Evolutionary conservation across 2,113 vertebrate species (phyloP).

Genomic region (Brachyistius frenatus): DNA sequence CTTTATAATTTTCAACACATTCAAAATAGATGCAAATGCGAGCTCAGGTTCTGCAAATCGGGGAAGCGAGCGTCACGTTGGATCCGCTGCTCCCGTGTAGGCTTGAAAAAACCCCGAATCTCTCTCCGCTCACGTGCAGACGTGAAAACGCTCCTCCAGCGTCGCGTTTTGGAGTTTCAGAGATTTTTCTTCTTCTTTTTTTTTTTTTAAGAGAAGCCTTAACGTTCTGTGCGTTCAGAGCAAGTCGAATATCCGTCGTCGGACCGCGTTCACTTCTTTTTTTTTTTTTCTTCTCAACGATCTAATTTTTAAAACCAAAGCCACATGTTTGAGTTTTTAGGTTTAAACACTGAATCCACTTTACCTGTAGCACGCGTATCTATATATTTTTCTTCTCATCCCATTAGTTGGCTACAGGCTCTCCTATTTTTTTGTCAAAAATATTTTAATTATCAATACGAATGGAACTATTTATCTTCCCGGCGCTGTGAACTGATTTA

Average conservation of each 20-base stretch:
- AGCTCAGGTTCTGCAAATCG: slow-evolving; percentile 61
- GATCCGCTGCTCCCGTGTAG: slow-evolving; percentile 42
- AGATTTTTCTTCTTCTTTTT: no score
- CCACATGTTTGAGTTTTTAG: slow-evolving; percentile 51
- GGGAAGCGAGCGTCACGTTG: neutral
- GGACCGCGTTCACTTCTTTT: slow-evolving; percentile 21
- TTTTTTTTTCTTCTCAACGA: slow-evolving; percentile 37
- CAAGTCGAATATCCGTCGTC: slow-evolving; percentile 35
- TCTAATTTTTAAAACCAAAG: slow-evolving; percentile 76
- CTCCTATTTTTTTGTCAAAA: slow-evolving; percentile 18
- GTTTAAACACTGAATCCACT: slow-evolving; percentile 64
- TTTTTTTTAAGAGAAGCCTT: slow-evolving; percentile 67
- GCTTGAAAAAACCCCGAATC: slow-evolving; percentile 21
- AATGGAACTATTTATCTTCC: slow-evolving; percentile 63
- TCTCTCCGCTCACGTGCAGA: slow-evolving; percentile 45
- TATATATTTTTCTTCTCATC: slow-evolving; percentile 50
- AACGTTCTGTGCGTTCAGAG: slow-evolving; percentile 63
- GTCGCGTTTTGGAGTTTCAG: slow-evolving; percentile 22
- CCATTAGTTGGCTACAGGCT: slow-evolving; percentile 57
- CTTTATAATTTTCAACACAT: slow-evolving; percentile 40
- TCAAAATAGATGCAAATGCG: slow-evolving; percentile 38
- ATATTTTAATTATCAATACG: slow-evolving; percentile 49
- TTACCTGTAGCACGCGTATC: slow-evolving; percentile 70
- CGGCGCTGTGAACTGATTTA: slow-evolving; percentile 41
- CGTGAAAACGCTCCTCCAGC: slow-evolving; percentile 24